Conservation (phyloP, 1,140 invertebrate genomes). For the Drosophila paulistorum region DNA sequence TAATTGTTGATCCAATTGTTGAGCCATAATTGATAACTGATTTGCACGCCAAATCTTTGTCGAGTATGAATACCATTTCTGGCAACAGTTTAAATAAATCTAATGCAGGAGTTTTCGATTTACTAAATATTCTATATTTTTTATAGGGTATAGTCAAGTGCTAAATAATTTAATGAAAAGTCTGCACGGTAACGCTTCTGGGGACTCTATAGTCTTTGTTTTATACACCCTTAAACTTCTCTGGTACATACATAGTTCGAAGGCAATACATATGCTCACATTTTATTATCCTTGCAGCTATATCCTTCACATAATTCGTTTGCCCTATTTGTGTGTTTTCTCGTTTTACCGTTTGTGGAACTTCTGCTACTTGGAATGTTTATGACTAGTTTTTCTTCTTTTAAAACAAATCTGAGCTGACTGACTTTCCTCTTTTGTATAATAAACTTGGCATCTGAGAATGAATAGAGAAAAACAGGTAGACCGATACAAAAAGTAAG, state of each 20-base stretch:
- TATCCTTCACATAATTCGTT: conserved; percentile 53
- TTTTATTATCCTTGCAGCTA: conserved; percentile 55
- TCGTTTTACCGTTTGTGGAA: conserved; percentile 32
- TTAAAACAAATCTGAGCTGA: conserved; percentile 14
- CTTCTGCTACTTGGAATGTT: conserved; percentile 21
- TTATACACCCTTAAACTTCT: conserved; percentile 30
- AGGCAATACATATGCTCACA: conserved; percentile 22
- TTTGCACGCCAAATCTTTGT: neutral
- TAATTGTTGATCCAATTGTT: neutral
- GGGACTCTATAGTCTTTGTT: conserved; percentile 19
- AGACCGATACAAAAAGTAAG: neutral
- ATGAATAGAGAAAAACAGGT: neutral
- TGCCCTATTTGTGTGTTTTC: conserved; percentile 49
- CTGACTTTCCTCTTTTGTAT: neutral
- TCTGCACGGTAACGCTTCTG: too few relatives aligned
- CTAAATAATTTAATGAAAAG: too few relatives aligned
- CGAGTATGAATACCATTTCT: neutral
- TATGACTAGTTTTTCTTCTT: conserved; percentile 28
- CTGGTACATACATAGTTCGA: neutral
- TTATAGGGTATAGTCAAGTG: too few relatives aligned
- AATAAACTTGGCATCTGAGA: conserved; percentile 1
- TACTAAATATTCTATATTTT: too few relatives aligned
- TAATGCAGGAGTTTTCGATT: too few relatives aligned
- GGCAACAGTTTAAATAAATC: too few relatives aligned
- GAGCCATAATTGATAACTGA: neutral